Percentiles rank a stretch among this genome's conserved stretches.
Conservation (phyloP, 2,888 invertebrate species). For the Drosophila anceps region DNA sequence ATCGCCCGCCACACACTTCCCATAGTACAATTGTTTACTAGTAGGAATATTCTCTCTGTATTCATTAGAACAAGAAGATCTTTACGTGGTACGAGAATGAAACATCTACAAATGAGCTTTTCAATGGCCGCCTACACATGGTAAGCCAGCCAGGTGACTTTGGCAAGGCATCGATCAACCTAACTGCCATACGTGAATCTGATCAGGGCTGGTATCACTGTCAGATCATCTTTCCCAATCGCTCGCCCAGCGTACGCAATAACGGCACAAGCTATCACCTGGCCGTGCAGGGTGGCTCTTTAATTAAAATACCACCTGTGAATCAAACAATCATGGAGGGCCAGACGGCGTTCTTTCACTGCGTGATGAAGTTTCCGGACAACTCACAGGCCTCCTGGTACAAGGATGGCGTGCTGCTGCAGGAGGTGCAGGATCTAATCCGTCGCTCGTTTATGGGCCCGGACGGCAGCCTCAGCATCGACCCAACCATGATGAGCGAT, state of each 20-base stretch:
- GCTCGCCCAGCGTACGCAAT: constrained; percentile 92
- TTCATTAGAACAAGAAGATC: constrained; percentile 89
- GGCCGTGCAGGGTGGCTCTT: constrained; percentile 94
- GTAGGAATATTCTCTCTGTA: no score
- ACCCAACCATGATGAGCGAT: constrained; percentile 92
- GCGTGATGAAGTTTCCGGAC: constrained; percentile 91
- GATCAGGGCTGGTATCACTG: constrained; percentile 98
- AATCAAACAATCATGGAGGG: constrained; percentile 95
- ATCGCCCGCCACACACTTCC: background rate
- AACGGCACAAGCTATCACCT: constrained; percentile 97
- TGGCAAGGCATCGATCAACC: constrained; percentile 90
- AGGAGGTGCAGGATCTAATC: constrained; percentile 88
- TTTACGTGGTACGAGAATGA: constrained; percentile 93
- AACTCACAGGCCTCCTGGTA: constrained; percentile 88
- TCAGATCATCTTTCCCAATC: constrained; percentile 94
- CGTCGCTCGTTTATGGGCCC: constrained; percentile 88
- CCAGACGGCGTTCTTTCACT: constrained; percentile 92
- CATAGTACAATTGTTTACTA: no score
- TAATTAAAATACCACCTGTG: constrained; percentile 94
- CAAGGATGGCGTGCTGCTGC: constrained; percentile 89
- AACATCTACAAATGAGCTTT: constrained; percentile 89
- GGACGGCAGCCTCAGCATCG: constrained; percentile 93
- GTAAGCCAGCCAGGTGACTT: constrained; percentile 86
- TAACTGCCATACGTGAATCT: constrained; percentile 93
- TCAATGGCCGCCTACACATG: constrained; percentile 90